Base-by-base conservation (phyloP, 2,888 invertebrate genomes). In the Caenorhabditis afra region DNA sequence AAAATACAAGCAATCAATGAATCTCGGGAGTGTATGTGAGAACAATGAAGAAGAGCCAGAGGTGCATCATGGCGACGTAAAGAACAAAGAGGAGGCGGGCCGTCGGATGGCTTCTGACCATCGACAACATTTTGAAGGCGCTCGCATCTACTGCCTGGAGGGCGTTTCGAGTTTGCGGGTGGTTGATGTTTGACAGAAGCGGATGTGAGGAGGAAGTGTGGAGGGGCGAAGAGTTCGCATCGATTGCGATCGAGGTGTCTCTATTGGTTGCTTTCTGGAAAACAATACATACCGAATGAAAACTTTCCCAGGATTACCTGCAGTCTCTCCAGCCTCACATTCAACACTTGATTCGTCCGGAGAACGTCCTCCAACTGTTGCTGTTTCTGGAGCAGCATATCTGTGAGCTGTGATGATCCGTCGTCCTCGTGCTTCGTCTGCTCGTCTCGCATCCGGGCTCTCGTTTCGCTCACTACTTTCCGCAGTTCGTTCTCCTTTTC, bases 321-420 rank as follows among this genome's bases (percentile, higher is more conserved):
- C 11, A 83, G 49, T 39, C 95, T 94, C 90, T 96, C 96, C 86
- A 96, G 91, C 90, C 96, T 95, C 86, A 96, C 92, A 84, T 93
- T 93, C 61, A 96, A 91, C 20, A 95, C 95, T 92, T 95, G 95
- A 89, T 95, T 94, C 88, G 96, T 96, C 0, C 94, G 94, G 66
- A 95, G 93, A 49, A 95, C 92, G 20, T 93, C 92, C 90, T 96
- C 96, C n/a, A 96, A 92, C 83, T 94, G 93, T 50, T 94, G 94
- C 91, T 96, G 96, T 90, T 95, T 95, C 88, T 94, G 93, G 68
- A 96, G 94, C 41, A 96, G 92, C 39, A 80, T 41, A 47, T 82
- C 84, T 11, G 64, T 50, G 39, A 77, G 39, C 39, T 62, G 81
- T 11, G 64, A 22, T 3, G 65, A 35, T 10, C 74, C 73, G 39